Evolutionary conservation across 2,888 invertebrate species (phyloP).

Genomic region (Iselma pallidipennis): DNA sequence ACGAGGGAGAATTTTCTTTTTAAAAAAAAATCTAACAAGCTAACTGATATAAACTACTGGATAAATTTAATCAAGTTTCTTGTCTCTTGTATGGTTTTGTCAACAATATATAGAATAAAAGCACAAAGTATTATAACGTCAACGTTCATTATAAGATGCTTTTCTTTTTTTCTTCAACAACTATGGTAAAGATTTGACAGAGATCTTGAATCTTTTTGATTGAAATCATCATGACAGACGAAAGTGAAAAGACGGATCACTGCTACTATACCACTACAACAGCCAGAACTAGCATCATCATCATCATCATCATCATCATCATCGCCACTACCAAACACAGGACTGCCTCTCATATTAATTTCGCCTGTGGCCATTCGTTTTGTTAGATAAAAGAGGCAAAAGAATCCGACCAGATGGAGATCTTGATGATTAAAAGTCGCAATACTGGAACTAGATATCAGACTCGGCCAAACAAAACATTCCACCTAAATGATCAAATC

Average conservation of each 20-base stretch:
- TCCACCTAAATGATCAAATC: no score
- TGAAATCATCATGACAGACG: neutral
- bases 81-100: neutral
- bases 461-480: no score
- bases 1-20: no score
- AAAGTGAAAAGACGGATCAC: neutral
- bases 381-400: slow-evolving; percentile 39
- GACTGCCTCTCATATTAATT: slow-evolving; percentile 36
- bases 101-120: neutral
- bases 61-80: neutral
- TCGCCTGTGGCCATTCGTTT: slow-evolving; percentile 38
- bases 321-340: neutral
- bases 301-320: neutral
- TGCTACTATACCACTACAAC: neutral
- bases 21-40: no score
- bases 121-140: neutral
- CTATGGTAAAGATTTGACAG: neutral
- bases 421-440: neutral
- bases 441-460: neutral
- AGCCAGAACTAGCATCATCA: no score
- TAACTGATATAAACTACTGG: neutral
- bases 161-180: neutral
- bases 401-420: slow-evolving; percentile 1
- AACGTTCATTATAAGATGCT: no score
- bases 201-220: neutral